Conservation (phyloP, 2,888 invertebrate species). For the Oxycera nigricornis region DNA sequence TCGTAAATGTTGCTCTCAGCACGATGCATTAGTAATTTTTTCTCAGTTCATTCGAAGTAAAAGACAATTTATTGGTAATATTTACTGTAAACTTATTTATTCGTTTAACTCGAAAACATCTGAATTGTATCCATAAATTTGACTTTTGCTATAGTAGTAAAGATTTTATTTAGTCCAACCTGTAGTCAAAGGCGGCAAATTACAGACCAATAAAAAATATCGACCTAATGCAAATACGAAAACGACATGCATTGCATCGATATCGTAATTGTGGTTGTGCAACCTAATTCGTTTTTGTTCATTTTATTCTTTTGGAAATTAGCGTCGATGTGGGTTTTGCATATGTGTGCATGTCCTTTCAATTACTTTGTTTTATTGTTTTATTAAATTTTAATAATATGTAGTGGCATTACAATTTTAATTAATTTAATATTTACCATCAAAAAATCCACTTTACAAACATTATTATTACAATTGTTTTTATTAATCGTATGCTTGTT, state of each 20-base stretch:
- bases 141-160: background rate
- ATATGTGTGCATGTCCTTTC: background rate
- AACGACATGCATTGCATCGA: background rate
- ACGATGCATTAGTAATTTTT: background rate
- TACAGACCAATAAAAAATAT: background rate
- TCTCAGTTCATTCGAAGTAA: background rate
- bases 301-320: constrained; percentile 1
- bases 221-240: background rate
- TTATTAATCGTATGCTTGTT: constrained; percentile 31
- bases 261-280: too few relatives aligned
- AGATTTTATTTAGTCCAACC: background rate
- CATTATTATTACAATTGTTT: constrained; percentile 36
- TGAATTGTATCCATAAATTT: constrained; percentile 11
- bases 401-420: constrained; percentile 16
- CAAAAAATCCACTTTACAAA: constrained; percentile 38
- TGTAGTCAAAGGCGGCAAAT: background rate
- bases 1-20: too few relatives aligned
- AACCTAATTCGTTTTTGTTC: background rate
- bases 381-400: constrained; percentile 36
- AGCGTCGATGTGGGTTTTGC: background rate
- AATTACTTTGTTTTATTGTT: constrained; percentile 2
- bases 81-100: constrained; percentile 41
- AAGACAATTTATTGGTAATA: background rate
- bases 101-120: constrained; percentile 33
- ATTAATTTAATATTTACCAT: constrained; percentile 38